These are phyloP conservation scores for Tribolium castaneum DNA, from an alignment of 1,140 invertebrate genomes.

Conservation along the genomic window DNA sequence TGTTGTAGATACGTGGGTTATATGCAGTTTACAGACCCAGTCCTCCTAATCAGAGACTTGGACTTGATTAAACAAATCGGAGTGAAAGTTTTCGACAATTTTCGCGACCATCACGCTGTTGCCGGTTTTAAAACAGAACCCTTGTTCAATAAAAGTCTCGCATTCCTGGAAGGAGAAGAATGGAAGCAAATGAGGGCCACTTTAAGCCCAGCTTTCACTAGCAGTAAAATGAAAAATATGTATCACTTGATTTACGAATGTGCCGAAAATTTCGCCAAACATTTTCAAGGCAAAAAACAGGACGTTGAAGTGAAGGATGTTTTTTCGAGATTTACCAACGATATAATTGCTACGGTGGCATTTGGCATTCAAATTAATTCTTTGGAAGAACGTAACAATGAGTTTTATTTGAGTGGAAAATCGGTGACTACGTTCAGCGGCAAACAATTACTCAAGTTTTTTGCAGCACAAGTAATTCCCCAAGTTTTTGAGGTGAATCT, in stretches of 20 bases:
- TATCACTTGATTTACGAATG: slow-evolving; percentile 58
- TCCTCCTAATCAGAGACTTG: slow-evolving; percentile 68
- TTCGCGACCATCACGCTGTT: slow-evolving; percentile 51
- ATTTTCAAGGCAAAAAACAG: slow-evolving; percentile 51
- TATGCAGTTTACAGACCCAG: slow-evolving; percentile 64
- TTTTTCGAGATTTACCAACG: slow-evolving; percentile 65
- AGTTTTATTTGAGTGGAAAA: slow-evolving; percentile 66
- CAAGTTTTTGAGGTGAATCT: background rate
- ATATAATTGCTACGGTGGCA: slow-evolving; percentile 68
- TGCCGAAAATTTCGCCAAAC: slow-evolving; percentile 54
- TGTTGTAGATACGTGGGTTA: slow-evolving; percentile 6
- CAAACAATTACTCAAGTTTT: background rate
- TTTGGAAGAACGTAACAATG: slow-evolving; percentile 64
- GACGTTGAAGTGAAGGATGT: background rate
- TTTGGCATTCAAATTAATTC: slow-evolving; percentile 70
- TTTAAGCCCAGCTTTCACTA: slow-evolving; percentile 63
- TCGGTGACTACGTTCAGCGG: background rate
- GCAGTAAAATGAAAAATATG: slow-evolving; percentile 62
- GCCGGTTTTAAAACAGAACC: slow-evolving; percentile 50
- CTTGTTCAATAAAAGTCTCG: slow-evolving; percentile 57
- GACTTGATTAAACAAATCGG: slow-evolving; percentile 62
- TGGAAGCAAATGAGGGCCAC: slow-evolving; percentile 63
- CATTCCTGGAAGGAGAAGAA: slow-evolving; percentile 54
- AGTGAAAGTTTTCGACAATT: slow-evolving; percentile 63
- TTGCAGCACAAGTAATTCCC: background rate